Evolutionary conservation across 2,888 invertebrate genomes (phyloP).

Genomic region (Tinea semifulvella): DNA sequence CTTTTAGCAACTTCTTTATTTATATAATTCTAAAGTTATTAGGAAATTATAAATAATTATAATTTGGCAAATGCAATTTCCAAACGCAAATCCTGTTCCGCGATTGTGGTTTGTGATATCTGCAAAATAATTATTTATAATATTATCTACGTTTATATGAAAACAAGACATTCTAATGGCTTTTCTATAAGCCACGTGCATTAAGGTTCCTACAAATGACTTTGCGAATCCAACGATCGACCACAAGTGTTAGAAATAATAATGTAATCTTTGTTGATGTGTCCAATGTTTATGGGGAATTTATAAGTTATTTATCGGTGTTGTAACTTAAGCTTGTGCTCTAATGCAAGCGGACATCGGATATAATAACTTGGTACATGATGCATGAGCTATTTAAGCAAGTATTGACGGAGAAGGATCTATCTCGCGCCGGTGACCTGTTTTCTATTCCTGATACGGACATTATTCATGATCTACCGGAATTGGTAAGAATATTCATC

Average conservation of each 20-base stretch:
- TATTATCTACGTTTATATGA: conserved; percentile 2
- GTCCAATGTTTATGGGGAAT: conserved; percentile 24
- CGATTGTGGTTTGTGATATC: conserved; percentile 21
- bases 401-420: conserved; percentile 88
- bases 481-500: conserved; percentile 74
- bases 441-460: conserved; percentile 88
- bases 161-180: background rate
- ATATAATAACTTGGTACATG: conserved; percentile 30
- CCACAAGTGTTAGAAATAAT: conserved; percentile 2
- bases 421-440: conserved; percentile 90
- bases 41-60: no score
- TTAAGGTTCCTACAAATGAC: background rate
- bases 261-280: conserved; percentile 28
- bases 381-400: conserved; percentile 94
- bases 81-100: conserved; percentile 26
- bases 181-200: background rate
- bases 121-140: conserved; percentile 4
- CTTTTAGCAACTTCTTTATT: no score
- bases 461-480: conserved; percentile 84
- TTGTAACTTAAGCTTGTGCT: background rate
- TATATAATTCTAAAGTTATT: no score
- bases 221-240: background rate
- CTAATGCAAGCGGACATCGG: conserved; percentile 3
- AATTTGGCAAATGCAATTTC: conserved; percentile 27
- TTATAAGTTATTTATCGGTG: conserved; percentile 5